phyloP scores from a whole-genome alignment of 2,113 vertebrate genomes.

The Zosterops japonicus region DNA sequence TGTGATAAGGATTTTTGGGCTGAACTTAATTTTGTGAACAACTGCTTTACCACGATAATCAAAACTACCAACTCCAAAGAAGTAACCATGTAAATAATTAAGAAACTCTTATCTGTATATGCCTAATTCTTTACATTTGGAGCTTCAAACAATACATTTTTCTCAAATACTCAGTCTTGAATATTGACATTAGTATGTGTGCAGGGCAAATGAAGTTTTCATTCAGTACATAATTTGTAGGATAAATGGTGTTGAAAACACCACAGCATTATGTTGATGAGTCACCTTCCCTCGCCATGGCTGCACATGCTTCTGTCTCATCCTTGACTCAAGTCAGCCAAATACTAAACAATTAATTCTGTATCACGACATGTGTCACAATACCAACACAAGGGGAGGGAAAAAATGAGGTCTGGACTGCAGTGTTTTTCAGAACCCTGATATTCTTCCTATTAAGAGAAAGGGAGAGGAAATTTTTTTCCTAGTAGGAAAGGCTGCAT shows the following conservation, averaged over 20 bases:
- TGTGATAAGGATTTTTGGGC: neutral
- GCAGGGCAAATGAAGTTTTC: neutral
- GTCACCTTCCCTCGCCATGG: neutral
- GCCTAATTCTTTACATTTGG: neutral
- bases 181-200: neutral
- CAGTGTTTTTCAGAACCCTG: neutral
- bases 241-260: neutral
- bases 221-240: neutral
- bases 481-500: neutral
- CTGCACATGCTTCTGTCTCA: neutral
- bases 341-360: neutral
- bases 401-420: neutral
- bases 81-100: neutral
- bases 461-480: neutral
- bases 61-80: neutral
- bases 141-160: neutral
- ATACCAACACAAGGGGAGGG: neutral
- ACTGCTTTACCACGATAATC: neutral
- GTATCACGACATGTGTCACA: neutral
- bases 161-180: neutral
- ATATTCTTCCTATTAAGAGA: neutral
- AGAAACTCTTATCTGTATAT: neutral
- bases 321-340: neutral
- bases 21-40: neutral
- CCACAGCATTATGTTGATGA: neutral